phyloP scores from a whole-genome alignment of 2,113 vertebrate species.

The Eleginops maclovinus region DNA sequence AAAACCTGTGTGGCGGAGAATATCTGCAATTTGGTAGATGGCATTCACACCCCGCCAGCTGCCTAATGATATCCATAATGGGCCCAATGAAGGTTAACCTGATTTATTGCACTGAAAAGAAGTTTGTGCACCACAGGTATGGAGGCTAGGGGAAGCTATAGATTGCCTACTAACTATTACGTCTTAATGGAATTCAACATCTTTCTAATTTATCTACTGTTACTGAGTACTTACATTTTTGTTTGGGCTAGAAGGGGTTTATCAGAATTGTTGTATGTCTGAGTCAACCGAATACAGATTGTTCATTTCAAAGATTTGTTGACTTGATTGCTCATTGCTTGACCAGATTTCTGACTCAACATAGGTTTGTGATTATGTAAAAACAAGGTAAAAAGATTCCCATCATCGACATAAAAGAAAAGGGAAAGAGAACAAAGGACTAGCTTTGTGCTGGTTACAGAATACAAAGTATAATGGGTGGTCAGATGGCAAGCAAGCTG shows the following conservation, averaged over 20 bases:
- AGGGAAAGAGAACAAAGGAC: too few species aligned
- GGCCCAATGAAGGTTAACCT: background rate
- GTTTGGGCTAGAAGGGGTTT: background rate
- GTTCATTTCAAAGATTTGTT: too few species aligned
- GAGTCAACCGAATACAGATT: background rate
- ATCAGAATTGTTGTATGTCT: background rate
- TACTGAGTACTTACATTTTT: background rate
- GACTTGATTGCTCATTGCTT: too few species aligned
- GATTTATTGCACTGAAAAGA: background rate
- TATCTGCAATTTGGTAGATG: constrained; percentile 5
- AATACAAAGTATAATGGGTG: too few species aligned
- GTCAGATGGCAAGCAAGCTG: too few species aligned
- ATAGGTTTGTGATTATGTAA: too few species aligned
- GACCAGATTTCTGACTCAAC: too few species aligned
- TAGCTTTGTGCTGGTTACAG: too few species aligned
- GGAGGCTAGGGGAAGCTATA: background rate
- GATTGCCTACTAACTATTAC: background rate
- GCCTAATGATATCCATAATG: constrained; percentile 18
- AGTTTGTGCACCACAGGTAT: background rate
- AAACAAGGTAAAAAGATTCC: too few species aligned
- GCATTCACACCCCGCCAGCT: constrained; percentile 12
- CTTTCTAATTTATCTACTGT: background rate
- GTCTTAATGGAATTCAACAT: background rate
- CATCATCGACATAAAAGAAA: too few species aligned
- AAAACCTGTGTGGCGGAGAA: constrained; percentile 20